Evolutionary conservation across 2,797 vertebrate genomes (phyloP).

Genomic region (Eulemur rubriventer): DNA sequence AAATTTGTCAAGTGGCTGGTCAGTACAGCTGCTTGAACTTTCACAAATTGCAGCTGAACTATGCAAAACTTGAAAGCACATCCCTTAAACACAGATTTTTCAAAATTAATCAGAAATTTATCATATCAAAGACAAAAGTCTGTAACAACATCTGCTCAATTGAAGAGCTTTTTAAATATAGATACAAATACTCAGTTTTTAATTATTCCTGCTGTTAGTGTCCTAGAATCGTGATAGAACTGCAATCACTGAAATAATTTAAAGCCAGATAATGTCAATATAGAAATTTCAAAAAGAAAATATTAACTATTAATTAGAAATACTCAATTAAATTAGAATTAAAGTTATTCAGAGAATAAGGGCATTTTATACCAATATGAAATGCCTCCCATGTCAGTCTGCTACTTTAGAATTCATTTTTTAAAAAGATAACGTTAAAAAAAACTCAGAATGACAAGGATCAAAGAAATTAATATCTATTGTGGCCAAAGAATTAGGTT

Average conservation of each 20-base stretch:
- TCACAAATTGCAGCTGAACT: conserved; percentile 43
- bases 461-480: neutral
- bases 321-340: conserved; percentile 46
- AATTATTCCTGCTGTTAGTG: conserved; percentile 53
- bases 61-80: conserved; percentile 45
- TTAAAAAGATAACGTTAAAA: neutral
- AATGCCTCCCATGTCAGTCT: neutral
- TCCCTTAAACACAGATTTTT: conserved; percentile 47
- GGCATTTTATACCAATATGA: conserved; percentile 6
- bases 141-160: conserved; percentile 73
- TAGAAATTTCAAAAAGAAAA: conserved; percentile 52
- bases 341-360: conserved; percentile 30
- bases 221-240: conserved; percentile 33
- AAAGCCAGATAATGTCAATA: conserved; percentile 52
- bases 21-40: conserved; percentile 64
- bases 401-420: conserved; percentile 44
- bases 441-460: neutral
- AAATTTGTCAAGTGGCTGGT: conserved; percentile 33
- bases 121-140: conserved; percentile 72
- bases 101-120: conserved; percentile 65
- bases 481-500: conserved; percentile 21
- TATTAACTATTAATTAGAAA: conserved; percentile 58
- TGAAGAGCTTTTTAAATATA: conserved; percentile 67
- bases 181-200: conserved; percentile 54
- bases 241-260: conserved; percentile 45